phyloP scores from a whole-genome alignment of 2,888 invertebrate genomes.

The Scaptomyza cyrtandrae region DNA sequence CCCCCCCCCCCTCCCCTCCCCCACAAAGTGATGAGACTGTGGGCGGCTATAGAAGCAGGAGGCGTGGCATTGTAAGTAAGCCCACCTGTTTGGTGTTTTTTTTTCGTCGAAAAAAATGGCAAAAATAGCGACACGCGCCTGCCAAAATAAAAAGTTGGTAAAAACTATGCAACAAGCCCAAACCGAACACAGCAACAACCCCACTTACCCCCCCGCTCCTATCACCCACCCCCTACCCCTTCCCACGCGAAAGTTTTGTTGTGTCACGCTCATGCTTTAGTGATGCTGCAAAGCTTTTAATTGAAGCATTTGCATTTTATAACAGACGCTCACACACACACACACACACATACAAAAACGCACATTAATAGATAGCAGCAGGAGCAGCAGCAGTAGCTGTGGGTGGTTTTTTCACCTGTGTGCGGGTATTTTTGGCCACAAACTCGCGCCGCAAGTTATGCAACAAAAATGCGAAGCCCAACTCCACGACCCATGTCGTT shows the following conservation, averaged over 20 bases:
- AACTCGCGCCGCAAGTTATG: conserved; percentile 74
- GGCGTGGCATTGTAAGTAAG: neutral
- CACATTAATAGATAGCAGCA: neutral
- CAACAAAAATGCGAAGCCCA: conserved; percentile 58
- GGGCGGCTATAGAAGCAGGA: conserved; percentile 1
- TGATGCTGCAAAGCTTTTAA: conserved; percentile 78
- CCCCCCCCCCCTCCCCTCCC: neutral
- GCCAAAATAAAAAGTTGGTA: neutral
- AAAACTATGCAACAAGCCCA: conserved; percentile 55
- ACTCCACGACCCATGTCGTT: conserved; percentile 21
- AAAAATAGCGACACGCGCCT: neutral
- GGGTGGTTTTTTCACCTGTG: conserved; percentile 43
- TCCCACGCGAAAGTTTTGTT: neutral
- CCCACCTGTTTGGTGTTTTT: conserved; percentile 24
- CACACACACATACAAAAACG: conserved; percentile 1
- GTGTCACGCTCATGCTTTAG: conserved; percentile 53
- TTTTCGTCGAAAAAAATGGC: too few species aligned
- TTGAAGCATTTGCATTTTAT: conserved; percentile 80
- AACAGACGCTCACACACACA: conserved; percentile 47
- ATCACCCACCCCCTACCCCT: neutral
- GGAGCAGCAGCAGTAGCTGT: neutral
- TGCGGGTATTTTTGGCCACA: conserved; percentile 65
- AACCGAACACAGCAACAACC: neutral
- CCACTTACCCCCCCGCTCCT: too few species aligned
- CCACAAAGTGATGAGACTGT: neutral